Base-by-base conservation (phyloP, 2,113 vertebrate genomes). In the Thamnophis sirtalis region DNA sequence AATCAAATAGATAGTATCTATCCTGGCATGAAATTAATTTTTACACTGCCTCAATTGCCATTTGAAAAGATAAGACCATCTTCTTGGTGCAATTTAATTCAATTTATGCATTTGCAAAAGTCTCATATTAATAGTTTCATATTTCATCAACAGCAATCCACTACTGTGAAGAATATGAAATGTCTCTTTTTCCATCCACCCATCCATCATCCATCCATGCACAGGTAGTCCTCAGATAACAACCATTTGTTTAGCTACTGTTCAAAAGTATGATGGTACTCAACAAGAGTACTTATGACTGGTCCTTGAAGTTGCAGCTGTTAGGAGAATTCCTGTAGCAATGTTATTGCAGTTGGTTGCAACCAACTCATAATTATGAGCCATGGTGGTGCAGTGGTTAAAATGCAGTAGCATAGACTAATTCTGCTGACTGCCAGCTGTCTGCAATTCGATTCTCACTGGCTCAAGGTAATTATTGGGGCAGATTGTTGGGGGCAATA, bases 121-220 rank as follows among this genome's bases (percentile, higher is more conserved):
- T 95, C 89, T 53, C 58, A 93, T 86, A 90, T 60, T 13, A 80
- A 56, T 63, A 89, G 9, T 13, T 26, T 73, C 28, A 58, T 1
- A 87, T 94, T 92, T 96, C 94, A 90, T 88, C 93, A 51, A 93
- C 51, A 4, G 10, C 94, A 95, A 94, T 95, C 95, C 95, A 95
- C 95, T 95, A 94, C 95, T 89, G 93, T 91, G 1, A 91, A 92
- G 94, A 93, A 93, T 88, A 95, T 89, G 4, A 89, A 95, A 94
- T 90, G 28, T 43, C 28, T 15, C n/a, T 94, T 96, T 95, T 28
- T 24, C 63, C 26, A 55, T 80, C 17, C 2, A 80, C 15, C 6
- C 15, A 80, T 38, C n/a, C 1, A 38, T 73, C n/a, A 73, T 73
- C n/a, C 13, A 38, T 19, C n/a, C n/a, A 33, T 73, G 33, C 6